Percentiles rank a stretch among this genome's conserved stretches.
phyloP scores from a whole-genome alignment of 2,797 vertebrate species.

The Sternarchorhynchus goeldii region DNA sequence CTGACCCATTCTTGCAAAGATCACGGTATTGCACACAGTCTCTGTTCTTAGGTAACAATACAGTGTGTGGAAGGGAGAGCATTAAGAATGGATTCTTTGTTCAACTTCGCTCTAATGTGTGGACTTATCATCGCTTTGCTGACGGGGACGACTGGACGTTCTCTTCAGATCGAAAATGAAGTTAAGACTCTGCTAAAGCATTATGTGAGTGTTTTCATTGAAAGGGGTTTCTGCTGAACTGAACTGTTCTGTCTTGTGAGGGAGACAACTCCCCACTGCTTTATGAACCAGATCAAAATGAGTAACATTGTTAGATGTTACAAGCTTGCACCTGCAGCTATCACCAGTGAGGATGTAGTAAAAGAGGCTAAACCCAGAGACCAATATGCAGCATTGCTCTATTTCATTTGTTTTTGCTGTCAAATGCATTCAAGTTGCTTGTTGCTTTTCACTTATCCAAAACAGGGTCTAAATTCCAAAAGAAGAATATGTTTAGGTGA shows the following conservation, averaged over 20 bases:
- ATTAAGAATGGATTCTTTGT: conserved; percentile 50
- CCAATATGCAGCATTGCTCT: background rate
- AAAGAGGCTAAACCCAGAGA: no score
- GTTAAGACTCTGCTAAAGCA: background rate
- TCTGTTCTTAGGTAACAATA: conserved; percentile 3
- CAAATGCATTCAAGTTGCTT: background rate
- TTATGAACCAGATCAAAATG: conserved; percentile 9
- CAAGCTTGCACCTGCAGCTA: background rate
- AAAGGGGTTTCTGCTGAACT: background rate
- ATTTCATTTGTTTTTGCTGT: background rate
- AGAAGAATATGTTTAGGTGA: background rate
- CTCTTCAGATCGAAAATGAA: background rate
- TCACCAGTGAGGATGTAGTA: no score
- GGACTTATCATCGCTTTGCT: conserved; percentile 41
- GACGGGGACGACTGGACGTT: conserved; percentile 12
- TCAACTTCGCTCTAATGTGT: conserved; percentile 28
- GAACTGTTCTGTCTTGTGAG: background rate
- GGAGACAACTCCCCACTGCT: background rate
- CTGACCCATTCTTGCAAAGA: conserved; percentile 41
- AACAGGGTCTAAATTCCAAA: background rate
- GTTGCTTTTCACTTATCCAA: background rate
- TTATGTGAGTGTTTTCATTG: conserved; percentile 47
- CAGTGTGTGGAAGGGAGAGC: conserved; percentile 8
- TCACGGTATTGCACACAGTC: conserved; percentile 48
- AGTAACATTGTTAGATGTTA: conserved; percentile 12